Evolutionary conservation across 2,888 invertebrate species (phyloP), one percentile per base, ranked within the genome.

Genomic region (Drosophila neotestacea): DNA sequence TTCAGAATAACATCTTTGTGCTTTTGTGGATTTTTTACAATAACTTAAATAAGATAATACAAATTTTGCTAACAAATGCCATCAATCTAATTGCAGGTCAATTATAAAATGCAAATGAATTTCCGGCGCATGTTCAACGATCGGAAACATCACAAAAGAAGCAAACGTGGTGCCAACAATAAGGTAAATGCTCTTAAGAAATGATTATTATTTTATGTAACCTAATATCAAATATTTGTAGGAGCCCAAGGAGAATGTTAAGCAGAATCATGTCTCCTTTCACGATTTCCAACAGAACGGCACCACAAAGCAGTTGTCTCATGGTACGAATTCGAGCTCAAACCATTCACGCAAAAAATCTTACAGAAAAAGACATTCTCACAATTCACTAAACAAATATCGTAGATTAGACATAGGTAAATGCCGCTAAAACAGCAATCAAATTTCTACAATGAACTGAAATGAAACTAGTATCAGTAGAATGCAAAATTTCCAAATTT

Each of bases 71-170:
- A 38, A 10, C 6, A 3, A 10, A 9, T 7, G 1, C 10, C 4
- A 32, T 10, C 34, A 4, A 30, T 36, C 22, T 2, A 52, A 5
- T 90, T 91, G 28, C 54, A 93, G 92, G 95, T 95, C 71, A 97
- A 96, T 94, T 97, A 98, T 93, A 96, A 96, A 93, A 96, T 97
- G 93, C 97, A 97, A 92, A 96, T 97, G 95, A 97, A 97, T 91
- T 97, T 97, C 91, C 94, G 97, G 62, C 94, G 97, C 50, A 94
- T 98, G 92, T 96, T 97, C 61, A 97, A 97, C 74, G 97, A 97
- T 91, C 95, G 96, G 86, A 96, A 96, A 90, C 96, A 96, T 91
- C 96, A 96, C 87, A 96, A 96, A 88, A 95, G 97, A 83, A 97
- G 96, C 93, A 97, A 97, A 94, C 96, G 96, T 90, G 92, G 91